Evolutionary conservation across 1,140 invertebrate genomes (phyloP).

Genomic region (Muscidifurax raptorellus): DNA sequence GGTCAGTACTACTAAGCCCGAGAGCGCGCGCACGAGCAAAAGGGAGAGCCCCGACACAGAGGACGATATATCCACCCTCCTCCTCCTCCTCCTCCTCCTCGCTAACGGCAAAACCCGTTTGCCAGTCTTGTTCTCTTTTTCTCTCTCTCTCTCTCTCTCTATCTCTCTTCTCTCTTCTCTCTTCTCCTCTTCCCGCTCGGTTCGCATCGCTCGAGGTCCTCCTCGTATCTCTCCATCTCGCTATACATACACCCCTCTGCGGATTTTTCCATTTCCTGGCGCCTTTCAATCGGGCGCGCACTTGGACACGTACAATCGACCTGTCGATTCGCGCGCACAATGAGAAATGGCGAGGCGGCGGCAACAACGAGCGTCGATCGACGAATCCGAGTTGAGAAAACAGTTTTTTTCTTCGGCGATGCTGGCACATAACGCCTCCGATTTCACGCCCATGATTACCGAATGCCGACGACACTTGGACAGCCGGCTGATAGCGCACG

Average conservation of each 20-base stretch:
- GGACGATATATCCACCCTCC: conserved; percentile 11
- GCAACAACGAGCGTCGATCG: no score
- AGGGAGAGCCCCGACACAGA: background rate
- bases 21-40: conserved; percentile 41
- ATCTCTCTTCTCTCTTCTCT: conserved; percentile 38
- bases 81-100: conserved; percentile 27
- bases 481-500: no score
- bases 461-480: no score
- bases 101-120: conserved; percentile 73
- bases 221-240: background rate
- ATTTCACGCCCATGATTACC: background rate
- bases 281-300: conserved; percentile 1
- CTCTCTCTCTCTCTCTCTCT: conserved; percentile 24
- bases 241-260: background rate
- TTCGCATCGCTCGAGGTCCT: conserved; percentile 15
- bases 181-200: background rate
- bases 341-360: background rate
- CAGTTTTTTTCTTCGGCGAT: conserved; percentile 10
- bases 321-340: conserved; percentile 1
- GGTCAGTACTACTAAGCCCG: conserved; percentile 73
- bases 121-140: conserved; percentile 52
- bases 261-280: background rate
- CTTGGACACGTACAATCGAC: conserved; percentile 22
- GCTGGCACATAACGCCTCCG: background rate
- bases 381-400: conserved; percentile 1